Base-by-base conservation (phyloP, 2,888 invertebrate species). In the Eupithecia dodoneata region DNA sequence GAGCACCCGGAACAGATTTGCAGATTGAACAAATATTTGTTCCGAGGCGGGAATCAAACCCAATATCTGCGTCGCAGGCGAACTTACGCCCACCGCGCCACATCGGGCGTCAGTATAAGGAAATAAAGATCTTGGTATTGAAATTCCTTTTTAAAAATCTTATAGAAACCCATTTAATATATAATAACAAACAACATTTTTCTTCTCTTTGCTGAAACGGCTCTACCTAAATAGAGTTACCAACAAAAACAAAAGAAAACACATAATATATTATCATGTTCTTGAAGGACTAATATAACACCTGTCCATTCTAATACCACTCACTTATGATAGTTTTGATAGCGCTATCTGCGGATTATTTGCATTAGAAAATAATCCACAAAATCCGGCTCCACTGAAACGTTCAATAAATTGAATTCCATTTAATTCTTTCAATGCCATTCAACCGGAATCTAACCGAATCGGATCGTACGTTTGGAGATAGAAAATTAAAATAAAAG, bases 401-500 rank as follows among this genome's bases (percentile, higher is more conserved):
- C 30, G 6, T 70, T 30, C 47, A 18, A 70, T 70, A 70, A 70
- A 70, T 70, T 70, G 47, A 70, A 70, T 70, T 70, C 18, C 47
- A 70, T 47, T 49, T 47, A 13, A 70, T 70, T 70, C 70, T 70
- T 70, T 47, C 47, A 45, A 18, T 45, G 12, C 47, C 70, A 30
- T 7, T 70, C 70, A 12, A 18, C 70, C 47, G 70, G 70, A 70
- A 70, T 55, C 59, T 59, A 59, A 72, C 72, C 55, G 63, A 44
- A 59, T 44, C 42, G 59, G n/a, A 41, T 45, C 72, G 42, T 42
- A 44, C n/a, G 10, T 55, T 55, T 44, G 42, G 42, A 70, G 45
- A 70, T 70, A 70, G 45, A 70, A 70, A 47, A 70, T 49, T 47
- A 30, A 30, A 30, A 47, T 70, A 70, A 70, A 70, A 45, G 18